Evolutionary conservation across 2,797 vertebrate genomes (phyloP).

Genomic region (Peromyscus aztecus): DNA sequence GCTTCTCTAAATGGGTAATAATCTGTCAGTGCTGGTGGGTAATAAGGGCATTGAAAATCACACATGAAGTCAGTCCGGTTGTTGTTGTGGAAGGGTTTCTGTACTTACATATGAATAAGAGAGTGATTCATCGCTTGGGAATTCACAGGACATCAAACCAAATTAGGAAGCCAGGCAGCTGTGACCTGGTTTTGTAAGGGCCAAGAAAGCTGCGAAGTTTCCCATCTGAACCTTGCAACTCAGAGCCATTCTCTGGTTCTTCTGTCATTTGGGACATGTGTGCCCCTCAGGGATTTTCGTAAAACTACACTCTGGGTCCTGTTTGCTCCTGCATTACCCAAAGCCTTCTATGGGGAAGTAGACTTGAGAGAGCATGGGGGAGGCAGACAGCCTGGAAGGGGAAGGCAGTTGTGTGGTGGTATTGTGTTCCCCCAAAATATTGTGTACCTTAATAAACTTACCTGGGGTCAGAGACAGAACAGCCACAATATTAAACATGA

Average conservation of each 20-base stretch:
- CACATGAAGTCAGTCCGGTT: slow-evolving; percentile 31
- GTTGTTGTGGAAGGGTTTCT: slow-evolving; percentile 65
- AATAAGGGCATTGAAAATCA: slow-evolving; percentile 22
- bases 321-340: not conserved
- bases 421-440: too few species aligned
- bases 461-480: too few species aligned
- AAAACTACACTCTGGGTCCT: not conserved
- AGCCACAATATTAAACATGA: too few species aligned
- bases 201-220: slow-evolving; percentile 76
- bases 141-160: slow-evolving; percentile 81
- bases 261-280: not conserved
- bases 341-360: not conserved
- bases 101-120: slow-evolving; percentile 73
- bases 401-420: not conserved
- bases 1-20: not conserved
- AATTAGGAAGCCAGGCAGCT: slow-evolving; percentile 82
- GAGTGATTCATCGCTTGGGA: slow-evolving; percentile 73
- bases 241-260: slow-evolving; percentile 21
- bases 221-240: slow-evolving; percentile 57
- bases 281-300: not conserved
- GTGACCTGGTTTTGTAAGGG: slow-evolving; percentile 77
- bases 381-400: not conserved
- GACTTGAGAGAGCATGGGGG: not conserved
- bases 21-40: not conserved
- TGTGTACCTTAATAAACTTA: too few species aligned